Base-by-base conservation (phyloP, 2,113 vertebrate species). In the Amia ocellicauda region DNA sequence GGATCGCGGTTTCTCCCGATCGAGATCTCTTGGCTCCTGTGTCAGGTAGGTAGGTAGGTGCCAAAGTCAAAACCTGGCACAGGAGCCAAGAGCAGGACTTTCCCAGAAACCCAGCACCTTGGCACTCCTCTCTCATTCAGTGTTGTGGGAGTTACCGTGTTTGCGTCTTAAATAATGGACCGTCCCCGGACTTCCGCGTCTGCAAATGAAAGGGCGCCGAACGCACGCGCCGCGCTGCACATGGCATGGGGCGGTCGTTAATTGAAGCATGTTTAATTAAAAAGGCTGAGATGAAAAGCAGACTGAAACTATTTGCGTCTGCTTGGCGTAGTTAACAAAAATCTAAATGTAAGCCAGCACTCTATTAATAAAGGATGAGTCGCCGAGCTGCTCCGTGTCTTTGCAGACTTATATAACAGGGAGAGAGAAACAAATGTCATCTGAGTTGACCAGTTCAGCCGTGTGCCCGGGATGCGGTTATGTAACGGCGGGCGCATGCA, bases 231-330 rank as follows among this genome's bases (percentile, higher is more conserved):
- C 52, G 50, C 10, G 9, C 62, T 28, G 40, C 22, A 26, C 60
- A 29, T 42, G 42, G 63, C 55, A 17, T 28, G 56, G 60, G 42
- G 51, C 42, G 51, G 2, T 11, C 11, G 1, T 7, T 36, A 36
- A 36, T 54, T 57, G 62, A 66, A 55, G 26, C 66, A 74, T 74
- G 63, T 64, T 70, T 74, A 77, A 77, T 77, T 77, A 71, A 72
- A 69, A 67, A 66, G 64, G 54, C 57, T 62, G 62, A 63, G 63
- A 66, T 70, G 61, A 71, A n/a, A 73, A 71, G 65, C 57, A 65
- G 60, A 49, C 61, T 54, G 67, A 45, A 69, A 57, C 69, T 66
- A 60, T 59, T 58, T 58, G 53, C 57, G 47, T 42, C 52, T 58
- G 61, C 65, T 52, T 3, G 29, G n/a, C n/a, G n/a, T n/a, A 59